These are phyloP conservation scores for Globia sparganii DNA, from an alignment of 2,888 invertebrate species.

Conservation along the genomic window DNA sequence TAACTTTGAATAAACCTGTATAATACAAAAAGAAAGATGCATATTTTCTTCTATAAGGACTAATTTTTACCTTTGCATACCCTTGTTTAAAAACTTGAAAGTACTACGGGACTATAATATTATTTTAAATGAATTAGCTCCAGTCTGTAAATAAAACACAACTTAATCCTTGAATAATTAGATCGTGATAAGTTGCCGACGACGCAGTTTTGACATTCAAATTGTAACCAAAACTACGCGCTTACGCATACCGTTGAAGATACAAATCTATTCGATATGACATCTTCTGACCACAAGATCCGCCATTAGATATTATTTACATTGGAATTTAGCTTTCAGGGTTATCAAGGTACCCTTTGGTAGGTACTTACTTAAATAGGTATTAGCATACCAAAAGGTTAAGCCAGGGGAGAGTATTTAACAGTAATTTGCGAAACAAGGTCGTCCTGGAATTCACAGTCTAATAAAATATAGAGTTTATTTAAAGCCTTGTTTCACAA, in stretches of 20 bases:
- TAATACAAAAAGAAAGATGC: neutral
- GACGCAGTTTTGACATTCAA: constrained; percentile 15
- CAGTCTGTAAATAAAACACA: neutral
- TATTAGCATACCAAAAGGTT: constrained; percentile 33
- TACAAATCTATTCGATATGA: constrained; percentile 3
- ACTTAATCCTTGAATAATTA: neutral
- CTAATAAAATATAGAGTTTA: constrained; percentile 32
- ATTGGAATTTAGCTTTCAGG: constrained; percentile 13
- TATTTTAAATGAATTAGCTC: neutral
- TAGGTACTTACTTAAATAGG: neutral
- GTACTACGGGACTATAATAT: neutral
- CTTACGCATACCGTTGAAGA: constrained; percentile 33
- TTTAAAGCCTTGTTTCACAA: constrained; percentile 28
- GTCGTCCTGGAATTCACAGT: neutral
- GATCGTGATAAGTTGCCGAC: neutral
- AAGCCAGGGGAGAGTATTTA: constrained; percentile 32
- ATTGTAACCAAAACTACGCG: constrained; percentile 26
- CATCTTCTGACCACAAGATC: neutral
- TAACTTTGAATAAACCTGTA: neutral
- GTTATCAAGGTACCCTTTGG: constrained; percentile 18
- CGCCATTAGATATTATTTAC: neutral
- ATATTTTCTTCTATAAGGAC: neutral
- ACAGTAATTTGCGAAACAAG: constrained; percentile 22
- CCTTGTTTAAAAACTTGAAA: neutral
- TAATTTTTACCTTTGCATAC: neutral